Evolutionary conservation across 2,113 vertebrate species (phyloP), one percentile per base, ranked within the genome.

Genomic region (Channa argus): DNA sequence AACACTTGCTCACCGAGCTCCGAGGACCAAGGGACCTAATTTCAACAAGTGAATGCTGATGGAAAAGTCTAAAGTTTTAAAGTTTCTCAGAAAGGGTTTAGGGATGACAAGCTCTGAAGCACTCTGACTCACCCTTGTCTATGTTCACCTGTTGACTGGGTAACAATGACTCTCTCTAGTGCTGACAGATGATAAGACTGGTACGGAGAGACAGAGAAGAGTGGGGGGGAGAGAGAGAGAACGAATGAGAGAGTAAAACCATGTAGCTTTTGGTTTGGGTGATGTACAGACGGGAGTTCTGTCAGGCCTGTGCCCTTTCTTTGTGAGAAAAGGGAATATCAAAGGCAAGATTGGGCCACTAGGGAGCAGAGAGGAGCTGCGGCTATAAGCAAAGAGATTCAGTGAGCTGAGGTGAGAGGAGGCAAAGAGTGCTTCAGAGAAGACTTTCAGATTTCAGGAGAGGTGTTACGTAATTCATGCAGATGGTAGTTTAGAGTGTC

Each of bases 91-190:
- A 54, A 34, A 70, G 11, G 53, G 38, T 50, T 39, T 39, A 47
- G 38, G 34, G 8, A 50, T 65, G 52, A 59, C 78, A 74, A 61
- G 47, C 59, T 33, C 37, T 63, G 12, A 68, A 66, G 68, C 34
- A 51, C 62, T 53, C 61, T 62, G 58, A 75, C 71, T 74, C 67
- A 51, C 14, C 36, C 10, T 11, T 12, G 9, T 43, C 11, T 55
- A 1, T 38, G n/a, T 38, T 34, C 15, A 64, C 24, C 36, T 64
- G 51, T 68, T 80, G 70, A 53, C 54, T 15, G 53, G 55, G 49
- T 47, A 54, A 67, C 85, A 71, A 78, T 15, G 73, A 87, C 90
- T 63, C 87, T 87, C 80, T 86, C 90, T 88, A 75, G 84, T 85
- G 89, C 11, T 47, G 59, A 51, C 8, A 49, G 46, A 15, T 15